These are phyloP conservation scores for Halcyon badia DNA, from an alignment of 2,797 vertebrate species.

Conservation along the genomic window DNA sequence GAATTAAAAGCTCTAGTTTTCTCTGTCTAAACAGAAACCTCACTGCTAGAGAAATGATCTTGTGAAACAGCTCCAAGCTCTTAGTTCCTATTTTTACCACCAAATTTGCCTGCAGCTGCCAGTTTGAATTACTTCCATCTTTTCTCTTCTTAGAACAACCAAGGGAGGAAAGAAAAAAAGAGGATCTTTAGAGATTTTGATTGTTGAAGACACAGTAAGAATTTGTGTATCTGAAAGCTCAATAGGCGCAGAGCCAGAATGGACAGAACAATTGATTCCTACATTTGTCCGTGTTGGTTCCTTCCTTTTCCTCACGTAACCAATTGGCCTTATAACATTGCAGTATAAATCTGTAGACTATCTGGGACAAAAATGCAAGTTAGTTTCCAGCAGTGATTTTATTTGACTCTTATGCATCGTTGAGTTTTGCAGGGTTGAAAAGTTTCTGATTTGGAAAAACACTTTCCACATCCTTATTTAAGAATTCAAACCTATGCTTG, in stretches of 20 bases:
- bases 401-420: background rate
- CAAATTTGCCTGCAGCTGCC: conserved; percentile 80
- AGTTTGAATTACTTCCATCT: conserved; percentile 81
- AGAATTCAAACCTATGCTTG: background rate
- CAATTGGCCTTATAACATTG: background rate
- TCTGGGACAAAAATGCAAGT: background rate
- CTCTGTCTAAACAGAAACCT: conserved; percentile 74
- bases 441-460: background rate
- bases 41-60: conserved; percentile 69
- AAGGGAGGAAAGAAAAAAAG: background rate
- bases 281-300: background rate
- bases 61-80: conserved; percentile 75
- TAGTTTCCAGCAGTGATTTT: conserved; percentile 14
- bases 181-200: background rate
- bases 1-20: conserved; percentile 65
- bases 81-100: conserved; percentile 81
- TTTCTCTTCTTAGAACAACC: conserved; percentile 61
- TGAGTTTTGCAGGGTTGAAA: conserved; percentile 2
- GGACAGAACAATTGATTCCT: background rate
- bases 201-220: background rate
- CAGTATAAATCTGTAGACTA: background rate
- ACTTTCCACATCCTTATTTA: background rate
- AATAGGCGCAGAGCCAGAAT: background rate
- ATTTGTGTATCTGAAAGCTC: background rate
- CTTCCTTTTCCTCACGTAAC: background rate